These are phyloP conservation scores for Aulostomus chinensis DNA, from an alignment of 2,797 vertebrate genomes.

Conservation along the genomic window DNA sequence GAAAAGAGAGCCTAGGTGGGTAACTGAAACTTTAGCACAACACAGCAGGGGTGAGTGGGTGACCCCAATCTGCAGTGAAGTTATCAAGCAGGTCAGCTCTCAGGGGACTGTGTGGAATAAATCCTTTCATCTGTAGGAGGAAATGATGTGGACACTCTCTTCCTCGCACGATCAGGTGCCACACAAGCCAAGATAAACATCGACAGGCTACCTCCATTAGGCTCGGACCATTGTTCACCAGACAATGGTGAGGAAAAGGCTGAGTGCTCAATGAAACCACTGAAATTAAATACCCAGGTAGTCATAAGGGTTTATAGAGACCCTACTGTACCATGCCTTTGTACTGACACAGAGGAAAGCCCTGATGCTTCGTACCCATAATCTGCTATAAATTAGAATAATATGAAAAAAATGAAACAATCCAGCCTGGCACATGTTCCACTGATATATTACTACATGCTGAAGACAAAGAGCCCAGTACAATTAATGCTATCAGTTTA, in stretches of 20 bases:
- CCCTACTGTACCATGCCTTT: not conserved
- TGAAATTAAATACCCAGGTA: constrained; percentile 51
- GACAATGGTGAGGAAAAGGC: constrained; percentile 59
- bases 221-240: constrained; percentile 45
- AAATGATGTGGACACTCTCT: constrained; percentile 40
- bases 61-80: not conserved
- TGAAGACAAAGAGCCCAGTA: too few species aligned
- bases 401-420: too few species aligned
- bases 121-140: constrained; percentile 44
- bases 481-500: too few species aligned
- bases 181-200: constrained; percentile 46
- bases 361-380: too few species aligned
- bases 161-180: constrained; percentile 50
- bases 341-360: too few species aligned
- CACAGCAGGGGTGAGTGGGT: not conserved
- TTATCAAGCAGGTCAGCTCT: not conserved
- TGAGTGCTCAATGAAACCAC: not conserved
- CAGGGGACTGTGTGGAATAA: constrained; percentile 4
- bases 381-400: too few species aligned
- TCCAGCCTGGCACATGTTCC: too few species aligned
- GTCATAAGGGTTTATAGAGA: constrained; percentile 14
- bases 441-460: too few species aligned
- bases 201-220: constrained; percentile 35
- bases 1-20: not conserved
- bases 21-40: not conserved